A percentile compares a stretch with the other conserved stretches of the same genome.
These are phyloP conservation scores for Tachina fera DNA, from an alignment of 2,888 invertebrate species.

Conservation along the genomic window DNA sequence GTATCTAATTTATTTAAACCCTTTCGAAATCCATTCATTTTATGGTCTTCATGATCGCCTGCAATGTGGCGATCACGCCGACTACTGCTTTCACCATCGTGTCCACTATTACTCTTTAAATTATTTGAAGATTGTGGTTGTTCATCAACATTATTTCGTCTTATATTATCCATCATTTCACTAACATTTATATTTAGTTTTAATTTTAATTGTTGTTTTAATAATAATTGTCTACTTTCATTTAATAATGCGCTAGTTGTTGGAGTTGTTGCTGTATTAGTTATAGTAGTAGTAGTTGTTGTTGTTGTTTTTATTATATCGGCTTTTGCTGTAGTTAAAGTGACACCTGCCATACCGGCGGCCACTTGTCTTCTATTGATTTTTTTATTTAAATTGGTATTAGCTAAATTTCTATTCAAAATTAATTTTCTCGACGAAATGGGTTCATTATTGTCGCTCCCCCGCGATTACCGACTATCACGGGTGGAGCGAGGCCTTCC, in stretches of 20 bases:
- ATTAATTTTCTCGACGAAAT: conserved; percentile 83
- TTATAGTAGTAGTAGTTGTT: conserved; percentile 71
- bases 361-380: conserved; percentile 70
- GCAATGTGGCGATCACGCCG: conserved; percentile 44
- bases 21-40: conserved; percentile 34
- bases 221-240: conserved; percentile 77
- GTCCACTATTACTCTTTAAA: conserved; percentile 44
- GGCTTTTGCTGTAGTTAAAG: conserved; percentile 70
- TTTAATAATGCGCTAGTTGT: conserved; percentile 74
- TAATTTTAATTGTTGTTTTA: conserved; percentile 79
- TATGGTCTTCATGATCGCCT: conserved; percentile 53
- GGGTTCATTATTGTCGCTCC: conserved; percentile 84
- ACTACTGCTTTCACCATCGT: conserved; percentile 49
- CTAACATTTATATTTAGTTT: conserved; percentile 77
- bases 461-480: conserved; percentile 84
- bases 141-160: conserved; percentile 67
- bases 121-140: conserved; percentile 37
- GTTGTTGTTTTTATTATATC: conserved; percentile 64
- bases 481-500: conserved; percentile 86
- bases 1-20: conserved; percentile 78
- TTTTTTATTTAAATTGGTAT: conserved; percentile 80
- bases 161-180: conserved; percentile 71
- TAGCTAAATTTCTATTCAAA: conserved; percentile 83
- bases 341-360: conserved; percentile 62
- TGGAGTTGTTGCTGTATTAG: conserved; percentile 73